Conservation (phyloP, 2,888 invertebrate genomes). For the Venustoraphidia nigricollis region DNA sequence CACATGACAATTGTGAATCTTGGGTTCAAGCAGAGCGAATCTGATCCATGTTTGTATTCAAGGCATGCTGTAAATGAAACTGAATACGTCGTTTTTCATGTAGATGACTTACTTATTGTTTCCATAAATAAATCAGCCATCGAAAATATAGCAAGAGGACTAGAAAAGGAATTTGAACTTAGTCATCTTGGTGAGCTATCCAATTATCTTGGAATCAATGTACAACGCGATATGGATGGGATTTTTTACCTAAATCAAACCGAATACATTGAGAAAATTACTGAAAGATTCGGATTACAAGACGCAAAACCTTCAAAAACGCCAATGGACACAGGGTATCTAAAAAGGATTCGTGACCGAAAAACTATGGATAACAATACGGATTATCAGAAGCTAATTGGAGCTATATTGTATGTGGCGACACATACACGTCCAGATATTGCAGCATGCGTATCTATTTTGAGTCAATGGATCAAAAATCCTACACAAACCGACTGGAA, state of each 20-base stretch:
- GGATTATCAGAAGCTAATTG: conserved; percentile 8
- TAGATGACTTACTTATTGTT: not conserved
- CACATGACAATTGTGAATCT: too few relatives aligned
- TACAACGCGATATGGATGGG: not conserved
- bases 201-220: conserved; percentile 1
- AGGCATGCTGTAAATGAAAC: too few relatives aligned
- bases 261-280: not conserved
- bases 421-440: conserved; percentile 17
- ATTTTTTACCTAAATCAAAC: not conserved
- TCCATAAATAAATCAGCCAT: not conserved
- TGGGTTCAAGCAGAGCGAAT: too few relatives aligned
- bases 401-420: conserved; percentile 11
- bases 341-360: conserved; percentile 1
- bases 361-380: not conserved
- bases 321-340: not conserved
- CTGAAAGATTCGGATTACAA: not conserved
- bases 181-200: not conserved
- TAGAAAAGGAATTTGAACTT: not conserved
- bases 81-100: too few relatives aligned
- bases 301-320: not conserved
- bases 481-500: conserved; percentile 16
- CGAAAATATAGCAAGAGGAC: not conserved
- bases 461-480: conserved; percentile 15
- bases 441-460: conserved; percentile 13
- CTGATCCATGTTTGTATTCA: too few relatives aligned